These are phyloP conservation scores for Hypomecis punctinalis DNA, from an alignment of 2,888 invertebrate species.

Conservation along the genomic window DNA sequence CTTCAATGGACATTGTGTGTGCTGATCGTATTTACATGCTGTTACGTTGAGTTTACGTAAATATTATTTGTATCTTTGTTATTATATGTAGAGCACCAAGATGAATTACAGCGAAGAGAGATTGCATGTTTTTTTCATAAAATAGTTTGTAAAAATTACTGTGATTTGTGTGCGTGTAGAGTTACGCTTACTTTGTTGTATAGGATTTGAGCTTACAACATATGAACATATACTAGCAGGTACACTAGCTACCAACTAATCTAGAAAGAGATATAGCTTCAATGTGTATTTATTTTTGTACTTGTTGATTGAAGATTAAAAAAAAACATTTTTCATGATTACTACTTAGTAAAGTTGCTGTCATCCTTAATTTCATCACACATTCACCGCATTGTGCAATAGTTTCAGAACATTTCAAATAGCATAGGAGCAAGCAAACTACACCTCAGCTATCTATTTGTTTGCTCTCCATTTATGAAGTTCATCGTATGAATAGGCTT, in stretches of 20 bases:
- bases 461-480: slow-evolving; percentile 4
- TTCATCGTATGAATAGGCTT: slow-evolving; percentile 3
- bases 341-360: background rate
- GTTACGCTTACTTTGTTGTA: too few species aligned
- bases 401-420: slow-evolving; percentile 5
- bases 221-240: too few species aligned
- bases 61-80: background rate
- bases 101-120: too few species aligned
- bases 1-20: slow-evolving; percentile 11
- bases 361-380: slow-evolving; percentile 8
- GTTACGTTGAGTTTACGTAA: background rate
- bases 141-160: too few species aligned
- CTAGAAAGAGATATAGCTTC: too few species aligned
- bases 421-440: background rate
- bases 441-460: background rate
- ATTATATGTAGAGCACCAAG: background rate
- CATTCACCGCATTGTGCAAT: slow-evolving; percentile 15
- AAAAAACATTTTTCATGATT: too few species aligned
- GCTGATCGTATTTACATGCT: slow-evolving; percentile 1
- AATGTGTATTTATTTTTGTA: too few species aligned
- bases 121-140: too few species aligned
- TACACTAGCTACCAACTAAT: too few species aligned
- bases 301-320: too few species aligned
- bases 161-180: too few species aligned
- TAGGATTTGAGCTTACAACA: too few species aligned